Percentiles rank a stretch among this genome's conserved stretches.
Evolutionary conservation across 2,797 vertebrate species (phyloP).

Genomic region (Periophthalmus magnuspinnatus): DNA sequence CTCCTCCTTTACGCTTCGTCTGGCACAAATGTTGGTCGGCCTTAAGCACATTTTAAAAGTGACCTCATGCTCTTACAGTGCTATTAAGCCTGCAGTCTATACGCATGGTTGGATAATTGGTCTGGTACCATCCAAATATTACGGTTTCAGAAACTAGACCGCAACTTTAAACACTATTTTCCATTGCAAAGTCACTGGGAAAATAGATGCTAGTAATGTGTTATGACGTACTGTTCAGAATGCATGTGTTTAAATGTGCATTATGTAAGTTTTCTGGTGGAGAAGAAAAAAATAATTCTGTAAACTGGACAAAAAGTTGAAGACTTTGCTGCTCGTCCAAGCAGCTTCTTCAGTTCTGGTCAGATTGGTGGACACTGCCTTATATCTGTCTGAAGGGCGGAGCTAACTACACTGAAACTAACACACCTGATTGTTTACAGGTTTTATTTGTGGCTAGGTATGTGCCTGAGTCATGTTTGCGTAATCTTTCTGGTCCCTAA

Average conservation of each 20-base stretch:
- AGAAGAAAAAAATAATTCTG: no score
- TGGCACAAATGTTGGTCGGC: not conserved
- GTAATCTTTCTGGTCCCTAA: no score
- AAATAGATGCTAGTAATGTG: not conserved
- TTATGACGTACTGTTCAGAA: not conserved
- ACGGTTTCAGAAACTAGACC: slow-evolving; percentile 18
- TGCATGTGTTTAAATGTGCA: not conserved
- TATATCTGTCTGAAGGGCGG: no score
- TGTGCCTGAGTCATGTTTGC: no score
- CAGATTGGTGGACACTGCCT: no score
- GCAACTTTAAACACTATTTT: not conserved
- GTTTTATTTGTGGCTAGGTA: no score
- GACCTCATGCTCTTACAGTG: not conserved
- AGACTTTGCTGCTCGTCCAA: no score
- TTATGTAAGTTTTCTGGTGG: not conserved
- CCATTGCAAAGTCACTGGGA: not conserved
- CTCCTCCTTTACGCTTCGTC: slow-evolving; percentile 5
- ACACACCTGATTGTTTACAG: no score
- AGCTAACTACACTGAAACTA: no score
- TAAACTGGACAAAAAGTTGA: no score
- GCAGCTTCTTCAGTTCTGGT: no score
- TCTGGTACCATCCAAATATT: slow-evolving; percentile 13
- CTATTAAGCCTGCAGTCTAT: not conserved
- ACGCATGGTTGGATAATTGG: not conserved
- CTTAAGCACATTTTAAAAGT: slow-evolving; percentile 13